Base-by-base conservation (phyloP, 2,888 invertebrate genomes). In the Urechis unicinctus region DNA sequence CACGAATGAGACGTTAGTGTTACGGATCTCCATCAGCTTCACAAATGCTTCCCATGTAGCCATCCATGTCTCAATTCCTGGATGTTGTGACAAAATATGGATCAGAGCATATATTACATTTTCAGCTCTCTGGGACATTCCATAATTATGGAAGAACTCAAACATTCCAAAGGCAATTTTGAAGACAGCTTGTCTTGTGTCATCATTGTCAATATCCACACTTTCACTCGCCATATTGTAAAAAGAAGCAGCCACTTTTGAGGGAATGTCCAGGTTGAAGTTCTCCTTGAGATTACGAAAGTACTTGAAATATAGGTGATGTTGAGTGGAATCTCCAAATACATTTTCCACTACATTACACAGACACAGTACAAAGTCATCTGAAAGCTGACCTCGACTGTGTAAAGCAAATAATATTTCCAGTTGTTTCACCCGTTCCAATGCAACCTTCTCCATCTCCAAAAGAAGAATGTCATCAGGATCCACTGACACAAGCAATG, bases 51-150 rank as follows among this genome's bases (percentile, higher is more conserved):
- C 65, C 56, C 66, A 71, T 48, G 66, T 66, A 5, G 66, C 60
- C 64, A 70, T 65, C 70, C 70, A 70, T 6, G 66, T 67, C 22
- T 72, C 71, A 28, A 70, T 55, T 9, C 60, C 63, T 26, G 66
- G 62, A n/a, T 66, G 64, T 42, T 62, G 61, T 44, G 63, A 66
- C 21, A 73, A 62, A 52, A 68, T 70, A 3, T 59, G 55, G 50
- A 70, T 59, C 1, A 69, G 59, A 21, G 61, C 60, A 1, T 57
- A 55, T 57, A 71, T 61, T 22, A 69, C 61, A 28, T 64, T 58
- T 52, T 69, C 69, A 3, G 71, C 69, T 48, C 68, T 63, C 3
- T 59, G 55, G 55, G 61, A 67, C 47, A 62, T 65, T 42, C 68
- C 67, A 52, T 66, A 63, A n/a, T 70, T 66, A 17, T 63, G 62